Base-by-base conservation (phyloP, 2,113 vertebrate species). In the Carassius auratus region DNA sequence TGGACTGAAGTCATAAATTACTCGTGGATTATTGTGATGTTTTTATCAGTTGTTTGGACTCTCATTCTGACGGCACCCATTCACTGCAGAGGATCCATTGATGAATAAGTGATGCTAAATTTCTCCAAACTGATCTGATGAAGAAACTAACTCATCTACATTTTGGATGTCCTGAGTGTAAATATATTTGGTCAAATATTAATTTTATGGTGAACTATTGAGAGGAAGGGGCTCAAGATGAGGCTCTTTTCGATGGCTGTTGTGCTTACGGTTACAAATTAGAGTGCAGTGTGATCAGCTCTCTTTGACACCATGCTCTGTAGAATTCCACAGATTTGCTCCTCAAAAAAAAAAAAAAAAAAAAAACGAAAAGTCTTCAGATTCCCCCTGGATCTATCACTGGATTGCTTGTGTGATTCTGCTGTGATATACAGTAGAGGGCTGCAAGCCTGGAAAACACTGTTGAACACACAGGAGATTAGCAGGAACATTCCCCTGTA, bases 401-500 rank as follows among this genome's bases (percentile, higher is more conserved):
- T 4, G 59, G 21, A 19, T 45, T 64, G 77, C 14, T 64, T 80
- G 7, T 45, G 55, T 64, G 12, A 45, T 23, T 23, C 10, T 36
- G 33, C 71, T 21, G 12, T 48, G 42, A 6, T 3, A 50, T 15
- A 64, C n/a, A 17, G 78, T 81, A 48, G 38, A 81, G 88, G 85
- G 87, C 57, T 81, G 80, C 88, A 83, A 88, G 89, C 83, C 91
- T 64, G 73, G 89, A 78, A 85, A 88, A 85, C 85, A 87, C 87
- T 64, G 87, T 86, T 81, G 81, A 62, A 81, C 86, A 88, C 84
- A 52, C 21, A 26, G 21, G 30, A 66, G 68, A 81, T 84, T 76
- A 79, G 71, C 87, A 84, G 91, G 91, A 91, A 92, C 89, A 92
- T 93, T 94, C 91, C 90, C 90, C 68, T 89, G 86, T 85, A 36